Percentiles rank a stretch among this genome's conserved stretches.
Evolutionary conservation across 2,888 invertebrate species (phyloP).

Genomic region (Slavum lentiscoides): DNA sequence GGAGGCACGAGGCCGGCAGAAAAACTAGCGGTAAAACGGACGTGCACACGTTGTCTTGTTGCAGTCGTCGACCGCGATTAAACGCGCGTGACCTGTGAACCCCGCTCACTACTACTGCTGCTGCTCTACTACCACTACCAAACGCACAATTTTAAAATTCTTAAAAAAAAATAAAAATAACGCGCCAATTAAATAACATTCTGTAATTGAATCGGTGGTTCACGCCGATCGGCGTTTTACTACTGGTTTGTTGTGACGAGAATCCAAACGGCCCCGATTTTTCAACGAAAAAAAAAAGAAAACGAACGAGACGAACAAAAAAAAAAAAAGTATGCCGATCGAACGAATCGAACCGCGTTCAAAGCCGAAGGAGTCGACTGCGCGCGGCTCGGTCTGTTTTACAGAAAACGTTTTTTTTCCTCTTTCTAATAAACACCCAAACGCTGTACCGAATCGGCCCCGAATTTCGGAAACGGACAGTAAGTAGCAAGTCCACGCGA

Average conservation of each 20-base stretch:
- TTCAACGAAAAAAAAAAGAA: no score
- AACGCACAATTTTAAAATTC: slow-evolving; percentile 19
- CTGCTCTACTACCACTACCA: no score
- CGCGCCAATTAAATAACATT: slow-evolving; percentile 37
- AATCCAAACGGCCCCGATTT: neutral
- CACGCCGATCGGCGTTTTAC: neutral
- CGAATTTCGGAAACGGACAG: no score
- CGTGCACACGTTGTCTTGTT: neutral
- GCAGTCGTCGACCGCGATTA: neutral
- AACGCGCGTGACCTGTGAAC: slow-evolving; percentile 18
- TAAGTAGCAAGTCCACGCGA: no score
- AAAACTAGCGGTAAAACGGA: slow-evolving; percentile 16
- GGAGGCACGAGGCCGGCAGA: neutral
- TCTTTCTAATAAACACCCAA: no score
- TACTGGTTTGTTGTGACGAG: neutral
- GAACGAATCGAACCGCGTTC: no score
- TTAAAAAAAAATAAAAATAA: slow-evolving; percentile 25
- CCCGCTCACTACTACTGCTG: neutral
- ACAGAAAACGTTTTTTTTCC: no score
- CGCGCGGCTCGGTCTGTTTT: no score
- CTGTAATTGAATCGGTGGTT: neutral
- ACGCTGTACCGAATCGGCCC: no score
- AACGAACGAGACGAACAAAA: no score
- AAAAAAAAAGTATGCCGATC: no score
- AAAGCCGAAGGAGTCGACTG: no score